Conservation (phyloP, 1,140 invertebrate species). For the Drosophila ananassae region DNA sequence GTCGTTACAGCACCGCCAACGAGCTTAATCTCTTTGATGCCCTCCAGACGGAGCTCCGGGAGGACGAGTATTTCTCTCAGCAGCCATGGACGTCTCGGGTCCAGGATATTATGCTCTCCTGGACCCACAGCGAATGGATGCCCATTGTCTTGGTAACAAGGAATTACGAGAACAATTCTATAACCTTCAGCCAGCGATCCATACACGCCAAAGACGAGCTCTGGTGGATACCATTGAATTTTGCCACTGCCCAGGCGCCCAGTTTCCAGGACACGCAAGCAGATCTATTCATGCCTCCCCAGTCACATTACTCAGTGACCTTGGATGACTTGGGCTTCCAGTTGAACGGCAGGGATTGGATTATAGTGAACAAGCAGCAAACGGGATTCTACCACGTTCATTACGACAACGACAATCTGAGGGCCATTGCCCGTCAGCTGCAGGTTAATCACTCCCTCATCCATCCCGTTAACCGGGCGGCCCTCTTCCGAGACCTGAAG, state of each 20-base stretch:
- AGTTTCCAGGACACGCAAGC: constrained; percentile 84
- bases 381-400: constrained; percentile 88
- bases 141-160: constrained; percentile 85
- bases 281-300: constrained; percentile 72
- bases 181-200: constrained; percentile 83
- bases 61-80: constrained; percentile 65
- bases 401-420: constrained; percentile 86
- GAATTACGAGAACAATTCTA: constrained; percentile 82
- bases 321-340: constrained; percentile 58
- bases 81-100: constrained; percentile 50
- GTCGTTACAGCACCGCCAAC: constrained; percentile 72
- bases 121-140: constrained; percentile 85
- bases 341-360: constrained; percentile 84
- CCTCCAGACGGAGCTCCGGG: constrained; percentile 84
- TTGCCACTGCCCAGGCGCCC: constrained; percentile 81
- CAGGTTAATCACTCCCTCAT: constrained; percentile 84
- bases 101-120: constrained; percentile 84
- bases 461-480: constrained; percentile 86
- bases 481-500: constrained; percentile 86
- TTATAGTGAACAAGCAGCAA: constrained; percentile 87
- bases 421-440: constrained; percentile 85
- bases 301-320: constrained; percentile 45
- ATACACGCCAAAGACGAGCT: constrained; percentile 65
- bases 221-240: constrained; percentile 87
- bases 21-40: constrained; percentile 77